phyloP scores from a whole-genome alignment of 1,140 invertebrate species.

The Gryllus bimaculatus region DNA sequence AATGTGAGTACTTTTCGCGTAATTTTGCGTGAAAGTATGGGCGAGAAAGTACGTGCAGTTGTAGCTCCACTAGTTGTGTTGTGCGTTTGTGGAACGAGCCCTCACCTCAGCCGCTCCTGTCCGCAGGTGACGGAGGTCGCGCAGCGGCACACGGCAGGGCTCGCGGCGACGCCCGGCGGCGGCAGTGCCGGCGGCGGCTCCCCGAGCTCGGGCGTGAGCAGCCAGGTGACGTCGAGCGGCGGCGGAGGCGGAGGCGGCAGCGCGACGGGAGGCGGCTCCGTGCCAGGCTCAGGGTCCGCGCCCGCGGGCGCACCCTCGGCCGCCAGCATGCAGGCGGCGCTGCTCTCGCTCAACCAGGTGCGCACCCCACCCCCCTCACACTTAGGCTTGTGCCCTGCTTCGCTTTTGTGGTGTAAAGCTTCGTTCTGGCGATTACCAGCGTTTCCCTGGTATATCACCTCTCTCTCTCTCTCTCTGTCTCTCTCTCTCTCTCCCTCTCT shows the following conservation, averaged over 20 bases:
- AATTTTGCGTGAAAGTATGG: no score
- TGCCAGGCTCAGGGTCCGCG: constrained; percentile 23
- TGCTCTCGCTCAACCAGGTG: constrained; percentile 45
- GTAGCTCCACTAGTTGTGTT: no score
- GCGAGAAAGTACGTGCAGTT: no score
- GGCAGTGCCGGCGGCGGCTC: constrained; percentile 33
- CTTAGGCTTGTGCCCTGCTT: no score
- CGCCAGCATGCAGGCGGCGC: constrained; percentile 50
- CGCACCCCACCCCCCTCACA: no score
- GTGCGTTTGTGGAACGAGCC: no score
- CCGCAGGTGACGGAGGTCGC: constrained; percentile 42
- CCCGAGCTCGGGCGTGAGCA: constrained; percentile 45
- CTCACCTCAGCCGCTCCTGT: neutral
- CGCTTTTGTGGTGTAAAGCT: no score
- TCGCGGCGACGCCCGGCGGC: constrained; percentile 40
- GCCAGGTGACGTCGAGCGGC: constrained; percentile 37
- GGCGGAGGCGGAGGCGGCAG: constrained; percentile 35
- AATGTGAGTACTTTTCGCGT: no score
- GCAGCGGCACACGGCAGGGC: constrained; percentile 40
- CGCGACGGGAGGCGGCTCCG: constrained; percentile 48
- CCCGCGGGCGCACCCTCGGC: constrained; percentile 50
- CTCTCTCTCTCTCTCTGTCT: no score
- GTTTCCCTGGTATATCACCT: no score
- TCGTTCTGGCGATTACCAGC: no score
- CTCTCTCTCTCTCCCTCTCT: no score